A percentile compares a stretch with the other conserved stretches of the same genome.
phyloP scores from a whole-genome alignment of 2,888 invertebrate species.

The Ophion ventricosus region DNA sequence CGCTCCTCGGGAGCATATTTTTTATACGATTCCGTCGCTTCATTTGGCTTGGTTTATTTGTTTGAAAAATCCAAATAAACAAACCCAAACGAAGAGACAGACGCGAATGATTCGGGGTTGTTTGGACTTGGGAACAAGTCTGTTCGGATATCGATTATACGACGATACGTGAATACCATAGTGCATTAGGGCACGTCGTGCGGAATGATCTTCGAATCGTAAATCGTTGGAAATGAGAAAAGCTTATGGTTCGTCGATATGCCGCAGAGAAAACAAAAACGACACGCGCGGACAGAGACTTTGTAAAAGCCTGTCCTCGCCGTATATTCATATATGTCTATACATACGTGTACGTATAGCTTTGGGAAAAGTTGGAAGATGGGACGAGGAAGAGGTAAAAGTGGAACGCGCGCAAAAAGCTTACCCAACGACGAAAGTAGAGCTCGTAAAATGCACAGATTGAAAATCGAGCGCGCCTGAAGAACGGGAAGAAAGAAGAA shows the following conservation, averaged over 20 bases:
- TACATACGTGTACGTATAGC: constrained; percentile 9
- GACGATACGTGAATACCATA: neutral
- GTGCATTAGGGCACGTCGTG: no score
- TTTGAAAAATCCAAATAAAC: no score
- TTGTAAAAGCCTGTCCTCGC: neutral
- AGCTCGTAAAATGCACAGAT: constrained; percentile 60
- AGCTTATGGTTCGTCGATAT: neutral
- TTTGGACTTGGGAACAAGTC: no score
- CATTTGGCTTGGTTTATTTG: no score
- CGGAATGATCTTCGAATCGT: no score
- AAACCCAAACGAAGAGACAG: no score
- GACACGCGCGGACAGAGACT: neutral
- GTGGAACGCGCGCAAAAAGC: constrained; percentile 50
- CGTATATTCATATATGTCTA: neutral
- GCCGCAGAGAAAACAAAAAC: neutral
- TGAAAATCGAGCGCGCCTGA: constrained; percentile 57
- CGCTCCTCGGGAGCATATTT: neutral
- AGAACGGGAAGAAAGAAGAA: constrained; percentile 39
- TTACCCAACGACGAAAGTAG: constrained; percentile 58
- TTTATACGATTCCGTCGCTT: neutral
- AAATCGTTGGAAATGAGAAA: neutral
- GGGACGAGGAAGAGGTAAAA: constrained; percentile 42
- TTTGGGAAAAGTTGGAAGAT: constrained; percentile 45
- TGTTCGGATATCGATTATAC: neutral
- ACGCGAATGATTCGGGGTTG: no score